Evolutionary conservation across 2,113 vertebrate species (phyloP).

Genomic region (Lepus timidus): DNA sequence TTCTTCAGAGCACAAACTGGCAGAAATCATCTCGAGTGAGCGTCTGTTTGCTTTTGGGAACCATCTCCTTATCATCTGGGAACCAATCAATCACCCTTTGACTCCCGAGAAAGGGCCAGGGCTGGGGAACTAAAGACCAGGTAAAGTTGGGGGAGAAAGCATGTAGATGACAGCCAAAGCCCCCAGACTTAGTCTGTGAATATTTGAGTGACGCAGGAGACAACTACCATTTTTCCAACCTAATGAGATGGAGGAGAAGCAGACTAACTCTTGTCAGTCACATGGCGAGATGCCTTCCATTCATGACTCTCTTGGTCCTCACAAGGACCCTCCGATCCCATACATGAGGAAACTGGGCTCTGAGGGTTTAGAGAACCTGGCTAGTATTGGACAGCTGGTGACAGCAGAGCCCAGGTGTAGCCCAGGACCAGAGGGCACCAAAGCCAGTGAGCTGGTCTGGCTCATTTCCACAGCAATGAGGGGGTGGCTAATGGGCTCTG

Average conservation of each 20-base stretch:
- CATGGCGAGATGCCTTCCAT: not conserved
- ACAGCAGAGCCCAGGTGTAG: not conserved
- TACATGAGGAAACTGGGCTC: not conserved
- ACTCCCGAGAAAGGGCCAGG: not conserved
- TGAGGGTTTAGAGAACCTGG: not conserved
- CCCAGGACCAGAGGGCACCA: not conserved
- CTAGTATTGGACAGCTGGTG: not conserved
- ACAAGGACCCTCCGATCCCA: not conserved
- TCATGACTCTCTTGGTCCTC: not conserved
- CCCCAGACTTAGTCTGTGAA: not conserved
- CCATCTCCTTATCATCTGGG: not conserved
- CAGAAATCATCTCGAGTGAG: not conserved
- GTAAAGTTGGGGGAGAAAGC: not conserved
- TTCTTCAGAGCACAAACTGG: not conserved
- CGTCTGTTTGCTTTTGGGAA: not conserved
- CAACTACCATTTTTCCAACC: not conserved
- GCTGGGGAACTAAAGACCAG: not conserved
- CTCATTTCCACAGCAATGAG: not conserved
- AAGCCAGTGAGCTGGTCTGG: not conserved
- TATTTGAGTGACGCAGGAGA: not conserved
- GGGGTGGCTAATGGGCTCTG: not conserved
- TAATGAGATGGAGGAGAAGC: conserved; percentile 6
- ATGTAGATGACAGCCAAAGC: not conserved
- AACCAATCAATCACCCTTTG: not conserved
- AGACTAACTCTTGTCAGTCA: not conserved